phyloP scores from a whole-genome alignment of 2,113 vertebrate genomes.

The Hystrix cristata region DNA sequence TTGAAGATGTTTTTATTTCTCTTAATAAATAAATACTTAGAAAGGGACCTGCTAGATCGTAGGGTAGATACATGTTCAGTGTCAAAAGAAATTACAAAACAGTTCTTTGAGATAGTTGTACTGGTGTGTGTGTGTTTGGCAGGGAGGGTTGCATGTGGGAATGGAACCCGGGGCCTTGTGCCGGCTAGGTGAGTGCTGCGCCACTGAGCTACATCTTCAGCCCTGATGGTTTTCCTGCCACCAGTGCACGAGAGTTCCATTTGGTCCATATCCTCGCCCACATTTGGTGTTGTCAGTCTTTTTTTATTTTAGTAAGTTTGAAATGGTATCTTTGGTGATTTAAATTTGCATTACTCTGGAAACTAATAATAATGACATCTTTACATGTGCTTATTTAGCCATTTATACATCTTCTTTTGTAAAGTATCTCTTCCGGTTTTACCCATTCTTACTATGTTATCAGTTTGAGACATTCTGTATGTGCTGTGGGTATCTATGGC shows the following conservation, averaged over 20 bases:
- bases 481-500: background rate
- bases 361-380: background rate
- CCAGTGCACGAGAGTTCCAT: background rate
- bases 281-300: background rate
- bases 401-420: constrained; percentile 29
- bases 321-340: constrained; percentile 4
- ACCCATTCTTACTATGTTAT: background rate
- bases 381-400: background rate
- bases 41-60: constrained; percentile 16
- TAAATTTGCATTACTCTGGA: constrained; percentile 41
- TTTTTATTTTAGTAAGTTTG: constrained; percentile 44
- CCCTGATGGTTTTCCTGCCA: background rate
- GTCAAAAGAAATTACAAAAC: constrained; percentile 13
- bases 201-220: background rate
- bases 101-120: background rate
- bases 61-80: constrained; percentile 25
- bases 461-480: constrained; percentile 20
- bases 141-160: background rate
- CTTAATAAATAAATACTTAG: constrained; percentile 41
- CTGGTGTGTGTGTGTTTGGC: background rate
- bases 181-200: background rate
- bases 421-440: background rate
- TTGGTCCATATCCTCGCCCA: background rate
- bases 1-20: constrained; percentile 40
- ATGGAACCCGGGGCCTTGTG: background rate